Evolutionary conservation across 2,797 vertebrate genomes (phyloP).

Genomic region (Gephyroberyx darwinii): DNA sequence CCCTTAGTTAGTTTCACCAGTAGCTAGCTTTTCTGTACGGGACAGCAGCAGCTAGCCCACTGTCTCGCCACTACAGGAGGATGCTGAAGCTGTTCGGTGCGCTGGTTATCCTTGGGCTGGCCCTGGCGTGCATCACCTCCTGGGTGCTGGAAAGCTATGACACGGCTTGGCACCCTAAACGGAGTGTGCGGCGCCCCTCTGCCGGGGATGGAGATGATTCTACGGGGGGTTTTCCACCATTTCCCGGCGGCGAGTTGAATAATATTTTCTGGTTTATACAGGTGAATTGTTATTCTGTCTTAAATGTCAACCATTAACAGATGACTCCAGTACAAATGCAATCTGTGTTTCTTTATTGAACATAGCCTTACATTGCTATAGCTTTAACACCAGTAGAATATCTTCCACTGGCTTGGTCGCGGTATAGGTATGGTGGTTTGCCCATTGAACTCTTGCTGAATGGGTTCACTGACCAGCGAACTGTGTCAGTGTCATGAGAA

Average conservation of each 20-base stretch:
- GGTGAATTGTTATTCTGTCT: constrained; percentile 75
- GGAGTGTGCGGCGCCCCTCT: constrained; percentile 67
- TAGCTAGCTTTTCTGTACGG: constrained; percentile 61
- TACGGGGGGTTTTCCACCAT: constrained; percentile 68
- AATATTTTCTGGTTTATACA: constrained; percentile 94
- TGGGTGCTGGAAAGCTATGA: constrained; percentile 85
- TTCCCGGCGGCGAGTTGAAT: constrained; percentile 77
- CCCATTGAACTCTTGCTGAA: constrained; percentile 45
- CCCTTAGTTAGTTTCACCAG: constrained; percentile 34
- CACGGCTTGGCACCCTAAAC: constrained; percentile 80
- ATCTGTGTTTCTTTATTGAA: neutral
- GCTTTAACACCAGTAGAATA: neutral
- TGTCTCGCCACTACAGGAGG: constrained; percentile 73
- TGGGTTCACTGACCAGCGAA: constrained; percentile 57
- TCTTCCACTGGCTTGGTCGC: neutral
- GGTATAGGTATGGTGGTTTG: neutral
- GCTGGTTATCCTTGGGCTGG: constrained; percentile 80
- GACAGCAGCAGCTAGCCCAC: constrained; percentile 67
- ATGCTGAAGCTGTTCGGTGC: constrained; percentile 83
- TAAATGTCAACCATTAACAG: neutral
- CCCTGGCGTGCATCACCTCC: constrained; percentile 81
- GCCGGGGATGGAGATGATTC: constrained; percentile 42
- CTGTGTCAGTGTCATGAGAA: constrained; percentile 55
- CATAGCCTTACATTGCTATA: neutral
- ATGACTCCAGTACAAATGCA: neutral